Evolutionary conservation across 2,113 vertebrate species (phyloP).

Genomic region (Sorex araneus): DNA sequence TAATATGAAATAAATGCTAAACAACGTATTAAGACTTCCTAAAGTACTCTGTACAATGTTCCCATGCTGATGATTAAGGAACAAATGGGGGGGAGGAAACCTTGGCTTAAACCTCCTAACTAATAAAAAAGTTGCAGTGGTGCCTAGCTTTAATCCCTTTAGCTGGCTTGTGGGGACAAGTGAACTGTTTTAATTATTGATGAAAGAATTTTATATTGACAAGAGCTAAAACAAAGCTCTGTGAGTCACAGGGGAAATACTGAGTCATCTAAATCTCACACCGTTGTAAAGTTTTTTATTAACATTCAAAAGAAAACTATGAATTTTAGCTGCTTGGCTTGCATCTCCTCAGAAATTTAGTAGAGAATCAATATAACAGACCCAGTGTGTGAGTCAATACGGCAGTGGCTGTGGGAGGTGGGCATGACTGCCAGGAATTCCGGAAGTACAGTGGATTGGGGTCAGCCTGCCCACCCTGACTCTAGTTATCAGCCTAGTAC

Average conservation of each 20-base stretch:
- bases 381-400: too few relatives aligned
- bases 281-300: background rate
- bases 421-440: too few relatives aligned
- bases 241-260: background rate
- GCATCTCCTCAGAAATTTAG: too few relatives aligned
- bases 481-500: too few relatives aligned
- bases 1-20: background rate
- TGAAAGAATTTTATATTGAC: constrained; percentile 36
- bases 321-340: background rate
- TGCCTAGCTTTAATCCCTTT: constrained; percentile 26
- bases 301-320: constrained; percentile 5
- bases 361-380: too few relatives aligned
- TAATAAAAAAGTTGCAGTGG: background rate
- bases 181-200: constrained; percentile 24
- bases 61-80: constrained; percentile 15
- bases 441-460: too few relatives aligned
- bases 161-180: background rate
- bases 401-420: too few relatives aligned
- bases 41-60: background rate
- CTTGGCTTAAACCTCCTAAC: background rate
- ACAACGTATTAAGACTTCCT: background rate
- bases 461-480: too few relatives aligned
- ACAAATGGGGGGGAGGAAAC: background rate
- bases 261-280: background rate
- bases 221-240: constrained; percentile 29